Evolutionary conservation across 2,888 invertebrate genomes (phyloP).

Genomic region (Diarsia mendica): DNA sequence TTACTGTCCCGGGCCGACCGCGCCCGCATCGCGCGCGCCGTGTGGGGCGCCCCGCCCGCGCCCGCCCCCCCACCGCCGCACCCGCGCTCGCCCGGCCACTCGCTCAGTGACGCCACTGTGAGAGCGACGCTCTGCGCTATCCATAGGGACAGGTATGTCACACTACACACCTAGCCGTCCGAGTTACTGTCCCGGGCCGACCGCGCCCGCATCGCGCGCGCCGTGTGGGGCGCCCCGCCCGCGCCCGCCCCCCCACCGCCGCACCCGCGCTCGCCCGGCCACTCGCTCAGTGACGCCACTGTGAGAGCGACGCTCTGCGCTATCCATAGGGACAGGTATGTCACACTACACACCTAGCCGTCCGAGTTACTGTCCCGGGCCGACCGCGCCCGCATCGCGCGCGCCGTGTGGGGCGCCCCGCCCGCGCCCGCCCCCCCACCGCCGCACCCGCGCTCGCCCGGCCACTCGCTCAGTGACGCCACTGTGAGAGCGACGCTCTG

Average conservation of each 20-base stretch:
- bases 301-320: slow-evolving; percentile 79
- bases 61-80: slow-evolving; percentile 56
- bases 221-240: slow-evolving; percentile 57
- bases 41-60: slow-evolving; percentile 31
- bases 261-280: slow-evolving; percentile 64
- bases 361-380: slow-evolving; percentile 91
- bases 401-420: slow-evolving; percentile 14
- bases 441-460: slow-evolving; percentile 60
- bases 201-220: slow-evolving; percentile 61
- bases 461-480: slow-evolving; percentile 63
- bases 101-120: slow-evolving; percentile 70
- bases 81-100: slow-evolving; percentile 62
- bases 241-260: slow-evolving; percentile 43
- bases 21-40: slow-evolving; percentile 78
- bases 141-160: slow-evolving; percentile 64
- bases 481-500: slow-evolving; percentile 78
- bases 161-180: no score
- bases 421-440: slow-evolving; percentile 62
- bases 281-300: slow-evolving; percentile 65
- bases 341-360: slow-evolving; percentile 72
- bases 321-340: slow-evolving; percentile 68
- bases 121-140: slow-evolving; percentile 79
- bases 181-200: not conserved
- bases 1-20: slow-evolving; percentile 88
- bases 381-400: slow-evolving; percentile 81